These are phyloP conservation scores for Sebastes alutus DNA, from an alignment of 2,797 vertebrate genomes.

Conservation along the genomic window DNA sequence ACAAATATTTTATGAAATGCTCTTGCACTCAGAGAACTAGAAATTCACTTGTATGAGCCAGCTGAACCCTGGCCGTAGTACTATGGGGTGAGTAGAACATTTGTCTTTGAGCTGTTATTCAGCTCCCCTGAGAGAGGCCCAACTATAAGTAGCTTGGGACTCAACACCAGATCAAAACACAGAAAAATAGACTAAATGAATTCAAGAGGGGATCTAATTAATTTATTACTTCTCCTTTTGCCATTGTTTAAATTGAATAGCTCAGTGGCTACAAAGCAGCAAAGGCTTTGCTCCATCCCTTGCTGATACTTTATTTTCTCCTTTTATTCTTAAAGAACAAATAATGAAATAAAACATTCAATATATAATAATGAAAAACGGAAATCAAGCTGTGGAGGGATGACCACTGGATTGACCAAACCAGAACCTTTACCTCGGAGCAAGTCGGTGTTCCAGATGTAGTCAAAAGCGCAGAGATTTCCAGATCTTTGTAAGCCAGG, in stretches of 20 bases:
- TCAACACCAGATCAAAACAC: constrained; percentile 26
- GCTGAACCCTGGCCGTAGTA: constrained; percentile 37
- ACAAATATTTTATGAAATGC: constrained; percentile 32
- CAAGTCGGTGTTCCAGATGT: constrained; percentile 42
- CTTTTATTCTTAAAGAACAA: not conserved
- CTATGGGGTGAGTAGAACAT: constrained; percentile 43
- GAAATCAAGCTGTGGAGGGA: constrained; percentile 7
- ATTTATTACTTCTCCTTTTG: constrained; percentile 11
- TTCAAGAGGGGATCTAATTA: constrained; percentile 9
- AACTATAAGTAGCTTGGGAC: constrained; percentile 33
- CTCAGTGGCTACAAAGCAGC: not conserved
- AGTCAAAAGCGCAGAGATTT: constrained; percentile 43
- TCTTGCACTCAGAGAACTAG: constrained; percentile 40
- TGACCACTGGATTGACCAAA: constrained; percentile 10
- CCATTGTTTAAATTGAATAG: not conserved
- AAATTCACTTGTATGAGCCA: constrained; percentile 54
- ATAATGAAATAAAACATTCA: not conserved
- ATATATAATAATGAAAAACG: not conserved
- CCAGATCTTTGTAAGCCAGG: constrained; percentile 47
- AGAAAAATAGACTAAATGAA: constrained; percentile 13
- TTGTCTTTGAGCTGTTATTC: constrained; percentile 60
- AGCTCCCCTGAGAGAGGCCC: constrained; percentile 38
- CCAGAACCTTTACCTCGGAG: constrained; percentile 11
- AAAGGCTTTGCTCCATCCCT: not conserved
- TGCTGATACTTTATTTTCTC: not conserved